Conservation (phyloP, 1,140 invertebrate species). For the Trissolcus basalis region DNA sequence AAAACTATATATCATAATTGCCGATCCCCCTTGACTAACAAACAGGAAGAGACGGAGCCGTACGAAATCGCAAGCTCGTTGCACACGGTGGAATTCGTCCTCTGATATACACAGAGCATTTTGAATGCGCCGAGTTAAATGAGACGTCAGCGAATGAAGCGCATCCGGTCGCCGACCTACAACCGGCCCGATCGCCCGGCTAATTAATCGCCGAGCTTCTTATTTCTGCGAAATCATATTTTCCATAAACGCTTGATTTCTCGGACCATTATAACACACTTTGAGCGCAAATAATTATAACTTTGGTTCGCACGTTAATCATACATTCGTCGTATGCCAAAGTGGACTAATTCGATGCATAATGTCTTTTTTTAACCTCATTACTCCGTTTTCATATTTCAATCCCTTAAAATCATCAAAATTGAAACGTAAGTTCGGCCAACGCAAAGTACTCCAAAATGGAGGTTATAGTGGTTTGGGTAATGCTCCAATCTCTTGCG, state of each 20-base stretch:
- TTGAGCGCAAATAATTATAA: constrained; percentile 18
- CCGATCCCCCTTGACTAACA: too few relatives aligned
- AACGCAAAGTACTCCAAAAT: too few relatives aligned
- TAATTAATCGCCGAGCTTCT: constrained; percentile 5
- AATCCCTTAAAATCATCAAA: background rate
- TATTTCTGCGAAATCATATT: background rate
- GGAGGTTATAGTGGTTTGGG: too few relatives aligned
- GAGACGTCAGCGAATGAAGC: constrained; percentile 11
- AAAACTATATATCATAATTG: too few relatives aligned
- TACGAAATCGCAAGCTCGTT: too few relatives aligned
- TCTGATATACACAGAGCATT: constrained; percentile 12
- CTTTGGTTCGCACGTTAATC: constrained; percentile 17
- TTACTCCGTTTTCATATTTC: background rate
- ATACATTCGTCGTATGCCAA: constrained; percentile 16
- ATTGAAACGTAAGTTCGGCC: too few relatives aligned
- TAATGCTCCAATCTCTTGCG: too few relatives aligned
- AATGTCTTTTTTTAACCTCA: constrained; percentile 16
- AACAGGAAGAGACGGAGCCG: too few relatives aligned
- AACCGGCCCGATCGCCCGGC: background rate
- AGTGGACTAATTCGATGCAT: constrained; percentile 39
- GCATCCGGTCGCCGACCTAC: constrained; percentile 11
- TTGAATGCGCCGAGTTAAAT: constrained; percentile 15
- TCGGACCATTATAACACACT: constrained; percentile 20
- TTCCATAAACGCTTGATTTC: background rate
- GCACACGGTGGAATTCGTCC: background rate